Evolutionary conservation across 2,113 vertebrate species (phyloP).

Genomic region (Neomonachus schauinslandi): DNA sequence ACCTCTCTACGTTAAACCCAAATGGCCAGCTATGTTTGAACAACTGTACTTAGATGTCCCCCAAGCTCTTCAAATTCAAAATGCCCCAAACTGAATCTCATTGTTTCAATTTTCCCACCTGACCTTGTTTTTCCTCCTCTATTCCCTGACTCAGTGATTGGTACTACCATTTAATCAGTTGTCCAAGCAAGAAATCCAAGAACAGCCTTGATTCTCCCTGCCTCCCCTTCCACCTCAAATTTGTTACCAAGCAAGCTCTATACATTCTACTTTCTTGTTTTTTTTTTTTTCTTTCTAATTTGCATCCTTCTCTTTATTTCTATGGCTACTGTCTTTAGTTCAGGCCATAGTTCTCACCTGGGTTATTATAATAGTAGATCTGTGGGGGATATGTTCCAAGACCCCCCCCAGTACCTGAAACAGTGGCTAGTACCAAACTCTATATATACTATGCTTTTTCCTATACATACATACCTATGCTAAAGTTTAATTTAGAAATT

Average conservation of each 20-base stretch:
- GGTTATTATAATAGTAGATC: constrained; percentile 19
- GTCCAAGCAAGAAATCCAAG: constrained; percentile 34
- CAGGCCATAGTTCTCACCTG: background rate
- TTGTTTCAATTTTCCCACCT: background rate
- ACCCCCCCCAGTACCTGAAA: background rate
- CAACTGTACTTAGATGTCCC: background rate
- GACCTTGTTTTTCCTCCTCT: background rate
- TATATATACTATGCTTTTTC: background rate
- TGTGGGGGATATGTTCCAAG: background rate
- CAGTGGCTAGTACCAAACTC: background rate
- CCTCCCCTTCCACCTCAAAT: background rate
- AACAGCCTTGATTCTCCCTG: constrained; percentile 13
- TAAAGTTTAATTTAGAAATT: background rate
- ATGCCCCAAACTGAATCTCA: constrained; percentile 10
- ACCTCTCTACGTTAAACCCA: background rate
- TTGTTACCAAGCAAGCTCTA: background rate
- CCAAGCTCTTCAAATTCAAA: constrained; percentile 30
- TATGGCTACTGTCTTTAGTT: background rate
- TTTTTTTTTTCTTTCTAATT: constrained; percentile 3
- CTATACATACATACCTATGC: background rate
- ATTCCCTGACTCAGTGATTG: constrained; percentile 14
- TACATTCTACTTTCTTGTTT: background rate
- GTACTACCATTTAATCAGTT: constrained; percentile 8
- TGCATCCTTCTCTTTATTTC: constrained; percentile 20
- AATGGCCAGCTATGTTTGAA: background rate